Base-by-base conservation (phyloP, 2,888 invertebrate species). In the Parnassius smintheus region DNA sequence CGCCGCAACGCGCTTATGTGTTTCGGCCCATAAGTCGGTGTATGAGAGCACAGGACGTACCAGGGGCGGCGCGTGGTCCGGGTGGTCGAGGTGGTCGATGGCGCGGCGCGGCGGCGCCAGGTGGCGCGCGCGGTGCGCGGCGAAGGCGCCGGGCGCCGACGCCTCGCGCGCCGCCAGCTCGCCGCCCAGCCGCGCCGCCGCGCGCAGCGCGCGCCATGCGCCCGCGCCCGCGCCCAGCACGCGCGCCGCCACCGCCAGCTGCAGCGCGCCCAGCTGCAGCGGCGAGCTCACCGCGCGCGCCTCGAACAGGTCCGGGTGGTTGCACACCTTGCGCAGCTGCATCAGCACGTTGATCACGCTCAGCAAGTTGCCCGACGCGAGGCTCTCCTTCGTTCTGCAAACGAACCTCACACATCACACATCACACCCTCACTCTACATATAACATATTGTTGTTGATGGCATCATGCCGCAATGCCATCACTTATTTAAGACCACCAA, bases 281-380 rank as follows among this genome's bases (percentile, higher is more conserved):
- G 99, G 98, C 56, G 99, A 98, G 60, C 96, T 93, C 52, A 98
- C 98, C 56, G 99, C 98, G 63, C 99, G 94, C 68, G 98, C 96
- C 93, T 99, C 99, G 91, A 99, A 99, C 80, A 99, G 93, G 92
- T 99, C 98, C 13, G 99, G 99, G 92, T 99, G 99, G 92, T 99
- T 99, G 92, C 99, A 99, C 72, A 98, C 98, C 93, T 99, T 99
- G 62, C 99, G 94, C 79, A 99, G 92, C 89, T 99, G 98, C 98
- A 99, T 99, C 66, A 99, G 93, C 72, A 99, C 96, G 89, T 98
- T 98, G 79, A 99, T 97, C 9, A 99, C 98, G 87, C 97, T 97
- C 68, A 99, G 91, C 80, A 98, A 94, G 91, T 98, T 99, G 62
- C 99, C 99, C 61, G 96, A 94, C 25, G 96, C 96, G 72, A 99